Percentiles rank a stretch among this genome's conserved stretches.
Evolutionary conservation across 2,888 invertebrate genomes (phyloP).

Genomic region (Caenorhabditis afra): DNA sequence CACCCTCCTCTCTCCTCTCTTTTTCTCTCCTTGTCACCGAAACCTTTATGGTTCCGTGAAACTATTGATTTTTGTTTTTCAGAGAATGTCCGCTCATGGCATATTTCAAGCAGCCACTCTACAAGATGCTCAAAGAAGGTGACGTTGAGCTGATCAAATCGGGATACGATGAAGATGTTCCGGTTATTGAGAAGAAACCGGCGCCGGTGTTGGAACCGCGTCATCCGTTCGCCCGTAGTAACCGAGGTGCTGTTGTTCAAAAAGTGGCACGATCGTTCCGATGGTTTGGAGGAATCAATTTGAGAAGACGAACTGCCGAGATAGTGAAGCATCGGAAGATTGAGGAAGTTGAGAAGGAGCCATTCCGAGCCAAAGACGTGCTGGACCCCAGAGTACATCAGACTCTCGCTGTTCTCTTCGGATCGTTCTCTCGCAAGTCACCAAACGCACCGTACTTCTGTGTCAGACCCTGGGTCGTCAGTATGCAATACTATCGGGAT

Average conservation of each 20-base stretch:
- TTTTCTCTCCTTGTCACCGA: not conserved
- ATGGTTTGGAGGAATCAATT: conserved; percentile 49
- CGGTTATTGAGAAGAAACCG: conserved; percentile 13
- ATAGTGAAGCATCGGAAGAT: conserved; percentile 36
- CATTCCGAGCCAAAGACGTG: conserved; percentile 78
- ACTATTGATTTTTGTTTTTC: not conserved
- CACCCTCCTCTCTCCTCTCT: no score
- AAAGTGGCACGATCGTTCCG: conserved; percentile 37
- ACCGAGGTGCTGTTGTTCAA: conserved; percentile 24
- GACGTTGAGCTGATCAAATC: conserved; percentile 51
- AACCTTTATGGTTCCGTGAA: not conserved
- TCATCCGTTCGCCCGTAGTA: conserved; percentile 33
- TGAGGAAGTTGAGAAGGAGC: conserved; percentile 33
- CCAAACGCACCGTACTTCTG: conserved; percentile 90
- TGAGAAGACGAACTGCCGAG: conserved; percentile 33
- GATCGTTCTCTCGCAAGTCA: conserved; percentile 81
- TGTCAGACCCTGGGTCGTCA: conserved; percentile 90
- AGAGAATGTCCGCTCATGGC: conserved; percentile 83
- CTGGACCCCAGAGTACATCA: conserved; percentile 84
- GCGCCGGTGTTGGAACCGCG: conserved; percentile 4
- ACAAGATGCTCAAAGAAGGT: conserved; percentile 61
- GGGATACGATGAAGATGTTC: conserved; percentile 52
- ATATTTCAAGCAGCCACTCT: conserved; percentile 79
- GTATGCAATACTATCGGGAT: conserved; percentile 93
- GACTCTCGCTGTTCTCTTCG: conserved; percentile 90